Evolutionary conservation across 1,140 invertebrate genomes (phyloP), one percentile per base, ranked within the genome.

Genomic region (Araneus ventricosus): DNA sequence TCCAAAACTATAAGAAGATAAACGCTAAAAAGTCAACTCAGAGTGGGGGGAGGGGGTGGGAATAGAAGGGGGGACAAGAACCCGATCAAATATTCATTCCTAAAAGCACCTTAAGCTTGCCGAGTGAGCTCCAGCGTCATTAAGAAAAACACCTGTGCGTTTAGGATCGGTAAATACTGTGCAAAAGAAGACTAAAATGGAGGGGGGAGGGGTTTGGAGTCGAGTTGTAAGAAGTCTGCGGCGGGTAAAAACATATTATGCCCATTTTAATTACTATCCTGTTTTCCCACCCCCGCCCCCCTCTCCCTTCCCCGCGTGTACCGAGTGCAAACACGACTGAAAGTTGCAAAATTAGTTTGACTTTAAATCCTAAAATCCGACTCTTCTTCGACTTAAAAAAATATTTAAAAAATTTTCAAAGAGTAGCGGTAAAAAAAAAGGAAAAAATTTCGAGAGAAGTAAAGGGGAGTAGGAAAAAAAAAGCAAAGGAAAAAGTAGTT

Each of bases 341-440:
- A 92, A 92, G 90, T 93, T 79, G 91, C 91, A 93, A 93, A 93
- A 93, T 93, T 93, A 93, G 91, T 93, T 93, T 93, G 91, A 93
- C 91, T 93, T 88, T 87, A 93, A 93, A 93, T 87, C 91, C 91
- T 87, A 79, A 93, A 93, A 93, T 87, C 91, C 91, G 63, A 70
- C 79, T 70, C 30, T 79, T 30, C 59, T 61, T 79, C 52, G 88
- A 90, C 63, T 45, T 70, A 57, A 57, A 57, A 57, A 87, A 84
- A 84, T 84, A n/a, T 20, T 45, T 45, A 57, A 84, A 84, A 84
- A 84, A 52, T 61, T 37, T 61, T 61, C 52, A 34, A 45, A 87
- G 59, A 87, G 34, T 59, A 63, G 63, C 24, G 61, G 30, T 61
- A 27, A 87, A 86, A 86, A 30, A 57, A 86, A 86, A 37, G 20